These are phyloP conservation scores for Ginglymostoma cirratum DNA, from an alignment of 2,113 vertebrate species.

Conservation along the genomic window DNA sequence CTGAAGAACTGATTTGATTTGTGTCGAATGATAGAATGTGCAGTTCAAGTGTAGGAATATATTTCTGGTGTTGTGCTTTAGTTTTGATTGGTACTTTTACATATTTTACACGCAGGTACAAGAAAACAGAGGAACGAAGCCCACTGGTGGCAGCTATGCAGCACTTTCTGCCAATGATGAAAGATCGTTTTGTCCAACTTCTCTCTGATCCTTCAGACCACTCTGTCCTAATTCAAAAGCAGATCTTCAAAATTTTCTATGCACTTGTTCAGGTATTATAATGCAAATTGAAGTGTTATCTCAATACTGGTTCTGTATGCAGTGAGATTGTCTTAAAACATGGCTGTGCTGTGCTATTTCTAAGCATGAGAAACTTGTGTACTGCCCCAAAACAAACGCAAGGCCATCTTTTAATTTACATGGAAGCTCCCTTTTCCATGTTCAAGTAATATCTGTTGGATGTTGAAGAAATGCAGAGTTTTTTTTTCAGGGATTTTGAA, in stretches of 20 bases:
- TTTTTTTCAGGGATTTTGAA: not conserved
- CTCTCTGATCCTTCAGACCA: constrained; percentile 83
- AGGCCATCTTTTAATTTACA: not conserved
- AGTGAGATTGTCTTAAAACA: not conserved
- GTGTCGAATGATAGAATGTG: not conserved
- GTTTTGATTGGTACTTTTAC: not conserved
- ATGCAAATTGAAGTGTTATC: not conserved
- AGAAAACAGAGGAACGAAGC: constrained; percentile 91
- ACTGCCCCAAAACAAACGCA: not conserved
- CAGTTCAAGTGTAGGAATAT: not conserved
- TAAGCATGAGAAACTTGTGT: not conserved
- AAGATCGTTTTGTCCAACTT: constrained; percentile 90
- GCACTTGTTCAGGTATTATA: constrained; percentile 88
- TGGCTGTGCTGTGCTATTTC: not conserved
- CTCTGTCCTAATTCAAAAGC: constrained; percentile 96
- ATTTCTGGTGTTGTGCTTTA: not conserved
- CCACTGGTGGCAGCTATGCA: constrained; percentile 96
- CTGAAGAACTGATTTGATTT: not conserved
- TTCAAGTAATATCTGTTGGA: not conserved
- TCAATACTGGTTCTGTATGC: not conserved
- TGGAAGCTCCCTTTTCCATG: not conserved
- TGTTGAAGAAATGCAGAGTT: not conserved
- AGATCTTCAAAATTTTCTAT: constrained; percentile 98
- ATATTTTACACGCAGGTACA: constrained; percentile 67
- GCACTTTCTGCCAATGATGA: constrained; percentile 93